A percentile compares a stretch with the other conserved stretches of the same genome.
Conservation (phyloP, 2,888 invertebrate genomes). For the Cryptophagus acutangulus region DNA sequence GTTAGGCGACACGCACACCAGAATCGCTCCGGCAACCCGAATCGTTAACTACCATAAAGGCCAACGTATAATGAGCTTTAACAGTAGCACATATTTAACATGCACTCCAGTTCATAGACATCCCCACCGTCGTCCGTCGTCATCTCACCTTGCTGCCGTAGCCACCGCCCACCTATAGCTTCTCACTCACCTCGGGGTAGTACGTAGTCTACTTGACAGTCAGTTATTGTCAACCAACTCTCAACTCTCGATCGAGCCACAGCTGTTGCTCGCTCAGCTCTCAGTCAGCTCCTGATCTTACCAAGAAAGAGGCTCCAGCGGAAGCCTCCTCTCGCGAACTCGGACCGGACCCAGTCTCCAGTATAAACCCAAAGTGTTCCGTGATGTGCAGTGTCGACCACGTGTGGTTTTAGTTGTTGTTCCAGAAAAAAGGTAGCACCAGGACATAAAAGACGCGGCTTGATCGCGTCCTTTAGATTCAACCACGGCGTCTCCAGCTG, state of each 20-base stretch:
- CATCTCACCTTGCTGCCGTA: constrained; percentile 36
- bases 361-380: constrained; percentile 21
- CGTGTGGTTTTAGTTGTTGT: constrained; percentile 31
- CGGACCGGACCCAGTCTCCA: constrained; percentile 9
- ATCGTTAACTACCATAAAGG: constrained; percentile 45
- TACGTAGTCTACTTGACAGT: constrained; percentile 30
- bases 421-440: constrained; percentile 13
- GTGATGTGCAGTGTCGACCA: constrained; percentile 41
- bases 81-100: constrained; percentile 50
- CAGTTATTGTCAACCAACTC: constrained; percentile 34
- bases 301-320: neutral
- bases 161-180: constrained; percentile 42
- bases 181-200: constrained; percentile 33
- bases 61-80: constrained; percentile 48
- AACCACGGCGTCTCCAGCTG: constrained; percentile 52
- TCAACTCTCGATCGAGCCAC: neutral
- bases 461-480: constrained; percentile 35
- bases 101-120: constrained; percentile 48
- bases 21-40: constrained; percentile 30
- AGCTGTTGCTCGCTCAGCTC: neutral
- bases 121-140: constrained; percentile 37
- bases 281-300: neutral
- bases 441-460: constrained; percentile 35
- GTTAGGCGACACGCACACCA: constrained; percentile 41
- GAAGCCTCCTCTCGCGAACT: neutral